Evolutionary conservation across 23 tunicate genomes (phyloP), one percentile per base, ranked within the genome.

Genomic region (Trididemnum nubilum): DNA sequence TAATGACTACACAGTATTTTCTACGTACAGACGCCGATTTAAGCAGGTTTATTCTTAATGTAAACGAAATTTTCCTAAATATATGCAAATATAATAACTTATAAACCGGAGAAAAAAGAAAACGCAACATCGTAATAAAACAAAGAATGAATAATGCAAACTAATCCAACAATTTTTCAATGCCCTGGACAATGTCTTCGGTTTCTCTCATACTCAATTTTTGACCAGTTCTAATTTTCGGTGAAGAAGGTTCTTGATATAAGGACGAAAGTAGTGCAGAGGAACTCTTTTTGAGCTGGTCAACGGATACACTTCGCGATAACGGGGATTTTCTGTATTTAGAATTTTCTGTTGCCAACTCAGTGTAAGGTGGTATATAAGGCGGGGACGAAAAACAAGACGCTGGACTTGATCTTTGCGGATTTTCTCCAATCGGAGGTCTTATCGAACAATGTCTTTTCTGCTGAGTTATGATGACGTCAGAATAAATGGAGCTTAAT

Each of bases 401-500:
- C 24, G 66, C 4, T 2, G 81, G 69, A 77, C 74, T 67, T 32
- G 33, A n/a, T 33, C 74, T 32, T 61, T 23, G n/a, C 5, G 15
- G 9, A 44, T 9, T 44, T 44, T 61, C 4, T 61, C n/a, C 67
- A 23, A 12, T n/a, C 67, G 4, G 4, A 21, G 18, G 67, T 61
- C 26, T 61, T 44, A 7, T 44, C 15, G 9, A 24, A 5, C 18
- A 21, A 5, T 21, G 18, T 24, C 4, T 3, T 12, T 61, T 61
- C n/a, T 61, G 67, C 67, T 61, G 67, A n/a, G n/a, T 36, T 1
- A 35, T 49, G 34, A 86, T 36, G 33, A 79, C 84, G 72, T 79
- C 82, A 2, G 90, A 86, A 70, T 86, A 86, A 29, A 86, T 86
- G 18, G 90, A 86, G 51, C 84, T 86, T 19, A 86, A 59, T 23